These are phyloP conservation scores for Dermolepida albohirtum DNA, from an alignment of 2,888 invertebrate species.

Conservation along the genomic window DNA sequence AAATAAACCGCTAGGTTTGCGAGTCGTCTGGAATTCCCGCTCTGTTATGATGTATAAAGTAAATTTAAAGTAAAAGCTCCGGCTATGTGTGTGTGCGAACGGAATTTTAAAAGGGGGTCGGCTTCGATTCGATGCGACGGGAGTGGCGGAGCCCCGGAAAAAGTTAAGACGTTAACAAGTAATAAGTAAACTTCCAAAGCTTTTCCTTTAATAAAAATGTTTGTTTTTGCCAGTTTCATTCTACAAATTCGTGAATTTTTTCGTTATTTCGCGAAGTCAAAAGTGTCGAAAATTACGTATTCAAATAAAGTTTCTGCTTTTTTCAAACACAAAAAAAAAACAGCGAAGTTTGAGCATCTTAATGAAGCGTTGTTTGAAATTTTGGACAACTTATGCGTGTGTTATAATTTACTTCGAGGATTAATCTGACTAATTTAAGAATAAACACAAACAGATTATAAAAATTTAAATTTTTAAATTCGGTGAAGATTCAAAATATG, in stretches of 20 bases:
- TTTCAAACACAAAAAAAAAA: constrained; percentile 4
- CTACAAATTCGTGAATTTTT: constrained; percentile 9
- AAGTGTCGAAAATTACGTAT: constrained; percentile 37
- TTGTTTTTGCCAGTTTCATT: constrained; percentile 35
- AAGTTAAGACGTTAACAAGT: constrained; percentile 38
- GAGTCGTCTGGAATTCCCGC: constrained; percentile 4
- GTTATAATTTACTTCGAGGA: no score
- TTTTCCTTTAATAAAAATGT: constrained; percentile 21
- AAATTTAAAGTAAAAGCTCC: constrained; percentile 30
- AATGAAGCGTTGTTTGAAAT: constrained; percentile 30
- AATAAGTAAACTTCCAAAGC: constrained; percentile 36
- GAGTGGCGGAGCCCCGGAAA: constrained; percentile 5
- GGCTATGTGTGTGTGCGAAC: constrained; percentile 18
- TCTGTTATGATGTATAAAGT: constrained; percentile 25
- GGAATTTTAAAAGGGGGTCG: constrained; percentile 22
- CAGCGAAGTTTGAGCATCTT: constrained; percentile 34
- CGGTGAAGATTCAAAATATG: no score
- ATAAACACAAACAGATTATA: no score
- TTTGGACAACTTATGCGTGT: constrained; percentile 12
- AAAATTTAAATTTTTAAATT: no score
- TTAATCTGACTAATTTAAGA: no score
- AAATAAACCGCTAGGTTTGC: not conserved
- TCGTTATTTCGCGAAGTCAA: constrained; percentile 15
- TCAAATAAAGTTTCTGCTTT: constrained; percentile 36
- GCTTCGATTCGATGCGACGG: not conserved